Evolutionary conservation across 2,888 invertebrate species (phyloP), one percentile per base, ranked within the genome.

Genomic region (Hypomecis punctinalis): DNA sequence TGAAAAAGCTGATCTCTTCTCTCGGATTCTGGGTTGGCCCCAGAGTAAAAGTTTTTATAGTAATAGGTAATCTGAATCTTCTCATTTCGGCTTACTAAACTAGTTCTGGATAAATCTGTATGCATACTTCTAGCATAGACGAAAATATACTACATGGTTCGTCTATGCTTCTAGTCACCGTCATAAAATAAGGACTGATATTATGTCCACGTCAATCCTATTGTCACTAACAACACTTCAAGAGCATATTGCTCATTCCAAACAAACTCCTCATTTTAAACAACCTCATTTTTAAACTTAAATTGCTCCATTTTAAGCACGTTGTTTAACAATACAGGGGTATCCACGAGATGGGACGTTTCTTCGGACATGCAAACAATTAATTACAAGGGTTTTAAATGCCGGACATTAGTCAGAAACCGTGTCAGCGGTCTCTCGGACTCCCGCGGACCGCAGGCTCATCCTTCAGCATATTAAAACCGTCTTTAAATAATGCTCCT

Each of bases 371-470:
- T 91, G 91, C 91, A 84, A 91, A 92, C 91, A 90, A 93, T 93
- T 93, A 93, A 93, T 93, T 92, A 93, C 88, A 75, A 76, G 85
- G 88, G 88, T 89, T 93, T 93, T 93, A 89, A 93, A 93, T 93
- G 91, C 78, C 76, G 71, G 84, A 81, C 91, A 93, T 93, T 93
- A 90, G 90, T 93, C 88, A 92, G 83, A 71, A 61, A 53, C 57
- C 65, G 85, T 85, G 90, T 89, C 89, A 86, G 89, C 86, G 86
- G 83, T 77, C 78, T 74, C 69, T 76, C 81, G 81, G 83, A 80
- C 82, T 81, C 74, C 64, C 72, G 75, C 75, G 70, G 73, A 74
- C 76, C 80, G 70, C 81, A 76, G 73, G 73, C 72, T 57, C 70
- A 73, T 76, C 76, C 68, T 62, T 67, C 59, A 69, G 48, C 70